Percentiles rank a stretch among this genome's conserved stretches.
Conservation (phyloP, 2,797 vertebrate species). For the Mastacembelus armatus region DNA sequence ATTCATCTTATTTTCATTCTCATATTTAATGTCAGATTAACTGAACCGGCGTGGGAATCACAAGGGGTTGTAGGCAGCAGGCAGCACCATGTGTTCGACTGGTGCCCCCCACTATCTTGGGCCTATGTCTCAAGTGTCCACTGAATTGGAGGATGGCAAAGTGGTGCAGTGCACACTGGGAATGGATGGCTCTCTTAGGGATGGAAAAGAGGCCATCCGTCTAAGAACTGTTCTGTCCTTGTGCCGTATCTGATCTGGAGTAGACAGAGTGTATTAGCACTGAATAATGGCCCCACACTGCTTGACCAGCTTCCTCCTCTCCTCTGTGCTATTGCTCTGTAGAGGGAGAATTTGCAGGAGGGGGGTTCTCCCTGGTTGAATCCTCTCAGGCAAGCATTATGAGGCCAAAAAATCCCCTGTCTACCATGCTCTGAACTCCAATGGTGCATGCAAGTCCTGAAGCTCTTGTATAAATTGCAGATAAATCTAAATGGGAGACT, state of each 20-base stretch:
- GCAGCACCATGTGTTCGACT: conserved; percentile 40
- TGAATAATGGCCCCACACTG: conserved; percentile 76
- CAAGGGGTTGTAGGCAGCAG: conserved; percentile 19
- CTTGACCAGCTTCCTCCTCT: conserved; percentile 73
- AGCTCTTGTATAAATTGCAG: conserved; percentile 60
- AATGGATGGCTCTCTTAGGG: conserved; percentile 73
- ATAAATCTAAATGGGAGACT: conserved; percentile 64
- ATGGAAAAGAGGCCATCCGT: conserved; percentile 75
- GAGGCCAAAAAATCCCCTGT: conserved; percentile 44
- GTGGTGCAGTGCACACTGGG: conserved; percentile 68
- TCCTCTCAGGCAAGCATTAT: conserved; percentile 60
- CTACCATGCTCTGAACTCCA: conserved; percentile 43
- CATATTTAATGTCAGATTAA: conserved; percentile 53
- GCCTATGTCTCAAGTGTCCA: conserved; percentile 67
- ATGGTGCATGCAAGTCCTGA: conserved; percentile 47
- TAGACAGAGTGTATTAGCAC: conserved; percentile 82
- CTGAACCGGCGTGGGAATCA: conserved; percentile 31
- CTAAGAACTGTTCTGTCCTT: conserved; percentile 78
- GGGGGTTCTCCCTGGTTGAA: conserved; percentile 51
- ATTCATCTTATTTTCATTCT: conserved; percentile 49
- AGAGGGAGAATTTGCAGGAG: conserved; percentile 53
- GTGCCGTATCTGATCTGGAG: conserved; percentile 78
- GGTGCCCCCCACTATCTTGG: conserved; percentile 49
- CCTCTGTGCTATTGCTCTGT: conserved; percentile 70
- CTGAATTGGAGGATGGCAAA: conserved; percentile 65